Percentiles rank a stretch among this genome's conserved stretches.
Evolutionary conservation across 2,113 vertebrate species (phyloP).

Genomic region (Pluvianellus socialis): DNA sequence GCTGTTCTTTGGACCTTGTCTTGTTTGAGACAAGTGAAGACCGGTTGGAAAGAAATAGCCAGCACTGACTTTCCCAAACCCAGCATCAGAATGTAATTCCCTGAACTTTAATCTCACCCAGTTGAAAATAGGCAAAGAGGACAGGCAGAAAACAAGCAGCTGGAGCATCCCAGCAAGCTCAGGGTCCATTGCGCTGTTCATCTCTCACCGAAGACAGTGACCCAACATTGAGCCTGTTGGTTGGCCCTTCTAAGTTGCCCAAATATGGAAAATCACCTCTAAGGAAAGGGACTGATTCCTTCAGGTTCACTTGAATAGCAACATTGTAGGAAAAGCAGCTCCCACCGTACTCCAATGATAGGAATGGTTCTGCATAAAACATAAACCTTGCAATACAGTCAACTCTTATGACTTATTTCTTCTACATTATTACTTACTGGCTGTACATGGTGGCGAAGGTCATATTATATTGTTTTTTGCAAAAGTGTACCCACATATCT

Average conservation of each 20-base stretch:
- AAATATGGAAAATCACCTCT: not conserved
- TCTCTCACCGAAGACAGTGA: not conserved
- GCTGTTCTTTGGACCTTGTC: not conserved
- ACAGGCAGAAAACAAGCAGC: not conserved
- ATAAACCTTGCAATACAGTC: not conserved
- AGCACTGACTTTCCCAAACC: not conserved
- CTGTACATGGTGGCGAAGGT: not conserved
- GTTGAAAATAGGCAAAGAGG: not conserved
- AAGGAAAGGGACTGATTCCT: not conserved
- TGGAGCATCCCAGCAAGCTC: not conserved
- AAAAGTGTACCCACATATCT: not conserved
- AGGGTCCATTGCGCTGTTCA: rapidly evolving
- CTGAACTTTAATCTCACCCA: not conserved
- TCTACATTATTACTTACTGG: not conserved
- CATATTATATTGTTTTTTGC: not conserved
- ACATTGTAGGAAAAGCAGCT: not conserved
- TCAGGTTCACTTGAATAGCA: not conserved
- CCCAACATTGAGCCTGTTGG: not conserved
- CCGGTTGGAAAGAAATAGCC: not conserved
- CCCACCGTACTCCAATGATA: not conserved
- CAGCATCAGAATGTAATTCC: not conserved
- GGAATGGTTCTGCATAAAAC: not conserved
- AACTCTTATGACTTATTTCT: not conserved
- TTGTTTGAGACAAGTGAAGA: not conserved
- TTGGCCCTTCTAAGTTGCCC: not conserved